Conservation (phyloP, 2,797 vertebrate species). For the Anguilla anguilla region DNA sequence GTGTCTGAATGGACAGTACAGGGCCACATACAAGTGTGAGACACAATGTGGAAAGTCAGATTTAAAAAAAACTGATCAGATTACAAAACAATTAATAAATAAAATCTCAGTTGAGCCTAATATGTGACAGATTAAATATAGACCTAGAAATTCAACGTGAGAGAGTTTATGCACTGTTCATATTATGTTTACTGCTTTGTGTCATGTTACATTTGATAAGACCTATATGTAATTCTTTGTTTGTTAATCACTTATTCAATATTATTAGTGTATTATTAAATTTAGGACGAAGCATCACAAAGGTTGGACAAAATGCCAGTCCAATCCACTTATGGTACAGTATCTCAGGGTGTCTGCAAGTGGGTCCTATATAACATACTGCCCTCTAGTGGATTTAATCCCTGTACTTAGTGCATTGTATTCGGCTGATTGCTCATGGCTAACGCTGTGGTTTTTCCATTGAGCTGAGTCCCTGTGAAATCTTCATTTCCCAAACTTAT, state of each 20-base stretch:
- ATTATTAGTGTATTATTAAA: background rate
- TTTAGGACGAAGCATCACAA: background rate
- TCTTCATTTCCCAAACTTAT: background rate
- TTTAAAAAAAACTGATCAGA: too few species aligned
- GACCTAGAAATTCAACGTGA: too few species aligned
- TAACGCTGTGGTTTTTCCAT: background rate
- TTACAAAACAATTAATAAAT: too few species aligned
- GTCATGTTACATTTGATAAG: too few species aligned
- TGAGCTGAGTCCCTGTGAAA: background rate
- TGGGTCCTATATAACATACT: constrained; percentile 9
- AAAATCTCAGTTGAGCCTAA: too few species aligned
- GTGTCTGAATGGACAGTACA: too few species aligned
- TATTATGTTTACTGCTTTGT: too few species aligned
- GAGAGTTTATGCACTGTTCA: too few species aligned
- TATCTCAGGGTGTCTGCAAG: background rate
- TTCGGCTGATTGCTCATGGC: background rate
- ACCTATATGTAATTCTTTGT: background rate
- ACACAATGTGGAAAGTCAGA: too few species aligned
- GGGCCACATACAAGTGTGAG: too few species aligned
- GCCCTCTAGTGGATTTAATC: background rate
- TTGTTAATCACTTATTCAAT: background rate
- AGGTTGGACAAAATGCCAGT: background rate
- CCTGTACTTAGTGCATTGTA: background rate
- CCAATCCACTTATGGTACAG: background rate
- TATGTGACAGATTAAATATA: too few species aligned